Evolutionary conservation across 2,113 vertebrate genomes (phyloP).

Genomic region (Clarias macrocephalus): DNA sequence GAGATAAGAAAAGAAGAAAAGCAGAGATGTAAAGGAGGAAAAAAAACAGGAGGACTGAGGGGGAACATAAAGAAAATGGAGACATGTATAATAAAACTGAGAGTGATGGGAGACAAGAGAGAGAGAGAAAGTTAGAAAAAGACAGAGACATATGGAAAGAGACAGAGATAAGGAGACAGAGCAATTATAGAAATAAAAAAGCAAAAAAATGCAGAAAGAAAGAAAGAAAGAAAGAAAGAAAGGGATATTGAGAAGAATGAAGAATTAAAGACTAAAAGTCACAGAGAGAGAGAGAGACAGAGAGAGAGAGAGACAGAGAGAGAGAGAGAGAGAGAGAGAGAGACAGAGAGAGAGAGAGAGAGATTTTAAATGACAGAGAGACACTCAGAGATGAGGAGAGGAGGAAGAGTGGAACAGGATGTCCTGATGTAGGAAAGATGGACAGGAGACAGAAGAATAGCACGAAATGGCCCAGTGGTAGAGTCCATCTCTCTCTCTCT

Average conservation of each 20-base stretch:
- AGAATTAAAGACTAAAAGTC: background rate
- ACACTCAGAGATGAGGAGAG: conserved; percentile 29
- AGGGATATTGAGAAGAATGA: background rate
- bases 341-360: background rate
- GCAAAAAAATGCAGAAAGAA: background rate
- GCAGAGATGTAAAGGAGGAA: too few species aligned
- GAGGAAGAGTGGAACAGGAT: conserved; percentile 45
- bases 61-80: background rate
- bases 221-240: rapidly evolving
- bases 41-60: background rate
- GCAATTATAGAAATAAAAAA: background rate
- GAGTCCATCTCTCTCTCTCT: too few species aligned
- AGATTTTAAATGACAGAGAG: conserved; percentile 8
- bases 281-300: background rate
- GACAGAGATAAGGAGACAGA: too few species aligned
- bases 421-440: conserved; percentile 57
- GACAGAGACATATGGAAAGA: background rate
- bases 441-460: conserved; percentile 58
- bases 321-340: background rate
- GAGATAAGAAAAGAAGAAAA: background rate
- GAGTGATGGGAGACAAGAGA: background rate
- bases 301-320: conserved; percentile 1
- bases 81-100: too few species aligned
- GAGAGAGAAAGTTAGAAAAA: background rate
- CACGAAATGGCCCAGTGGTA: conserved; percentile 68